These are phyloP conservation scores for Abrostola tripartita DNA, from an alignment of 2,888 invertebrate species.

Conservation along the genomic window DNA sequence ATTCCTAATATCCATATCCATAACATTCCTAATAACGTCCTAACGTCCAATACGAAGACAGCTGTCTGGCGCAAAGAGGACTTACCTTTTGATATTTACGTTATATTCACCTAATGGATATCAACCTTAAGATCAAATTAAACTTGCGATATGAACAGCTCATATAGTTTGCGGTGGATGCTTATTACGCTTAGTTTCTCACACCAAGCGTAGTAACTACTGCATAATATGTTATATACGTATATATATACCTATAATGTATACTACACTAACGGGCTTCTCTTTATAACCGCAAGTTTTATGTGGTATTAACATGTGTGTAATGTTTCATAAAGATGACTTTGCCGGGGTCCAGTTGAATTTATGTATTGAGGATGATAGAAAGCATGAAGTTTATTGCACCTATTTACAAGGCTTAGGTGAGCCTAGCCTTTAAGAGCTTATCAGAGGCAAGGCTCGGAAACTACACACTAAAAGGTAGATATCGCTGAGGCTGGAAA, in stretches of 20 bases:
- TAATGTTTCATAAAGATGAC: conserved; percentile 18
- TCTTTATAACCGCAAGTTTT: conserved; percentile 36
- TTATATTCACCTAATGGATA: conserved; percentile 10
- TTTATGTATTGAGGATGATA: not conserved
- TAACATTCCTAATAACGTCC: too few relatives aligned
- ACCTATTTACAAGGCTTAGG: not conserved
- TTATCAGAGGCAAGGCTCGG: not conserved
- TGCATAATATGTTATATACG: conserved; percentile 7
- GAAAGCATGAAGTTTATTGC: not conserved
- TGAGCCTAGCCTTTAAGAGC: not conserved
- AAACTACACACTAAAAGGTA: not conserved
- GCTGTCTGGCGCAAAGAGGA: not conserved
- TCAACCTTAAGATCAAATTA: conserved; percentile 25
- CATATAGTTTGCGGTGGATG: conserved; percentile 42
- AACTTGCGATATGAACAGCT: conserved; percentile 33
- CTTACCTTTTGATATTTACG: not conserved
- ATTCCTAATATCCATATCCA: too few relatives aligned
- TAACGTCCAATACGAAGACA: too few relatives aligned
- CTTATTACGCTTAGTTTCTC: conserved; percentile 47
- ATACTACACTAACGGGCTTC: conserved; percentile 38
- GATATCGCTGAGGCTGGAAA: too few relatives aligned
- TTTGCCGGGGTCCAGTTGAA: not conserved
- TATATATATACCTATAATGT: conserved; percentile 18
- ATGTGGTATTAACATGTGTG: conserved; percentile 26
- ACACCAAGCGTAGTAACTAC: conserved; percentile 32